Conservation (phyloP, 2,888 invertebrate genomes). For the Formica aserva region DNA sequence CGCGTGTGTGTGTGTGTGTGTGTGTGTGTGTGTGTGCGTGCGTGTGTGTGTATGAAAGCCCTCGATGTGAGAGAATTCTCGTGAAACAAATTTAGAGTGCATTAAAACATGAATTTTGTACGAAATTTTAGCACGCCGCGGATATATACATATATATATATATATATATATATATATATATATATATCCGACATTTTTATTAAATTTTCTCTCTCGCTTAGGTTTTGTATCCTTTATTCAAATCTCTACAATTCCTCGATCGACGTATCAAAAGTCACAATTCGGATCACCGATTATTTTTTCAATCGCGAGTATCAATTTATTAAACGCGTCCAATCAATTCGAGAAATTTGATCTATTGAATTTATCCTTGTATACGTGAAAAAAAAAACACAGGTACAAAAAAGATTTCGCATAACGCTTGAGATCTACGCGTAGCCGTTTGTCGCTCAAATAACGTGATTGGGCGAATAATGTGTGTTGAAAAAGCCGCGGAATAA, state of each 20-base stretch:
- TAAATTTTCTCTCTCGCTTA: conserved; percentile 22
- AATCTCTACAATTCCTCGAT: neutral
- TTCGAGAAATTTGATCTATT: neutral
- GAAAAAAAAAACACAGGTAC: too few species aligned
- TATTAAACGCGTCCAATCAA: neutral
- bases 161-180: conserved; percentile 9
- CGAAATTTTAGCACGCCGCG: conserved; percentile 22
- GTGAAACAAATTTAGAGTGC: conserved; percentile 34
- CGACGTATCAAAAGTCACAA: neutral
- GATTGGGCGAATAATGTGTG: neutral
- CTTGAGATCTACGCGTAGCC: neutral
- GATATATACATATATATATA: conserved; percentile 16
- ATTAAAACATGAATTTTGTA: conserved; percentile 41
- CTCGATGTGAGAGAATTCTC: conserved; percentile 28
- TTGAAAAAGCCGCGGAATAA: neutral
- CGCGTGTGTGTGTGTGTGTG: neutral
- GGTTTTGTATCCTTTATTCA: neutral
- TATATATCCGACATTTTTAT: conserved; percentile 36
- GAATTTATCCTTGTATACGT: neutral
- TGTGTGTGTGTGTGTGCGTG: neutral
- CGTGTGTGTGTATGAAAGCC: too few species aligned
- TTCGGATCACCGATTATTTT: neutral
- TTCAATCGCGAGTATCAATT: neutral
- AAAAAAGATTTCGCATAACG: too few species aligned
- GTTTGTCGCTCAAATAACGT: neutral